Evolutionary conservation across 2,113 vertebrate species (phyloP), one percentile per base, ranked within the genome.

Genomic region (Prolemur simus): DNA sequence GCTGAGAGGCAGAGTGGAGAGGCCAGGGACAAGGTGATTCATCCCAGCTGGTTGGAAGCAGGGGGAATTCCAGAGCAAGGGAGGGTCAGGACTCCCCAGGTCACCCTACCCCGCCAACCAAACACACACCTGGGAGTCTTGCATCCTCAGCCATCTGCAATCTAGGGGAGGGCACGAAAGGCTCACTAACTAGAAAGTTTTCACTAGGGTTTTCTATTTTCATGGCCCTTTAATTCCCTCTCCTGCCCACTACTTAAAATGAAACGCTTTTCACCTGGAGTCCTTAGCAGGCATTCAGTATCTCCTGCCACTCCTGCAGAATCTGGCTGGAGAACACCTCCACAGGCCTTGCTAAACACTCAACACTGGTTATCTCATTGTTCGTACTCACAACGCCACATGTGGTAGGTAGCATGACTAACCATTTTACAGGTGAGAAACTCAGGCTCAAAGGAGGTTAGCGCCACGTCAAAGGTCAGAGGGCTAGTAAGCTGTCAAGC

Each of bases 351-450:
- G 49, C 86, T 68, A 56, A 91, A 80, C 78, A 60, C 13, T n/a
- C 18, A 71, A 42, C 42, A 66, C 10, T 11, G 0, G 3, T 58
- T 13, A 83, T 54, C 83, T 64, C 96, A 74, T 17, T 68, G 91
- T 89, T 92, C 86, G 10, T 21, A 52, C 87, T 91, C 96, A 78
- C 47, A 76, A 39, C 17, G 60, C 66, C 6, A 1, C 56, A 20
- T 0, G 13, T 8, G 56, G 27, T 17, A 87, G 84, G 69, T 32
- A 17, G 27, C 64, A 90, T 96, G 95, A 96, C 93, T 96, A 82
- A 94, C 64, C 80, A 54, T 9, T 83, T 85, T 90, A 71, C 68
- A 77, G 68, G 87, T 93, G 64, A 87, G 93, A 97, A 97, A 80
- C 45, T 23, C 54, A 81, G 58, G 86, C 89, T 73, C 69, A 81